Percentiles rank a stretch among this genome's conserved stretches.
Conservation (phyloP, 2,113 vertebrate genomes). For the Syngnathoides biaculeatus region DNA sequence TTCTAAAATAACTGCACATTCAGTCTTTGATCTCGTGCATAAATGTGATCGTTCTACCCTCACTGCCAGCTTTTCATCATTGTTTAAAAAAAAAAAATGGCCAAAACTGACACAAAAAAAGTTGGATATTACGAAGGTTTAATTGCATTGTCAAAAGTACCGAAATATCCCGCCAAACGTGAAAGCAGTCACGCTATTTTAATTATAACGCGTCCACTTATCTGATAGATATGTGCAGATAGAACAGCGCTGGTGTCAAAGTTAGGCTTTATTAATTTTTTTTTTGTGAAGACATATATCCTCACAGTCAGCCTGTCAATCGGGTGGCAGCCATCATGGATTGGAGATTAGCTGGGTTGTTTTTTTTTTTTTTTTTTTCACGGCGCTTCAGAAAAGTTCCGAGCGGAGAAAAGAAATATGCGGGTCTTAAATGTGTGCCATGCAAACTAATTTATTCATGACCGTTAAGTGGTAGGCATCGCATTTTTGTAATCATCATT, state of each 20-base stretch:
- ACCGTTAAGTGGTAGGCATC: slow-evolving; percentile 34
- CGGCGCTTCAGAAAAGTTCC: slow-evolving; percentile 28
- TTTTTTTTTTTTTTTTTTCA: slow-evolving; percentile 9
- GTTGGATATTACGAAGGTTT: slow-evolving; percentile 63
- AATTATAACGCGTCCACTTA: slow-evolving; percentile 76
- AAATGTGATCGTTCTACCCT: slow-evolving; percentile 42
- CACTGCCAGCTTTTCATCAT: slow-evolving; percentile 26
- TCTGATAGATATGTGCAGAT: slow-evolving; percentile 69
- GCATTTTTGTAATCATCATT: slow-evolving; percentile 17
- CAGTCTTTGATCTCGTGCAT: slow-evolving; percentile 29
- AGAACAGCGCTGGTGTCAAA: slow-evolving; percentile 69
- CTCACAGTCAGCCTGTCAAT: slow-evolving; percentile 70
- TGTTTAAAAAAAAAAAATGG: slow-evolving; percentile 4
- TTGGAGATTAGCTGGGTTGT: slow-evolving; percentile 58
- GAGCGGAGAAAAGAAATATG: slow-evolving; percentile 22
- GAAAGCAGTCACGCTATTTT: slow-evolving; percentile 71
- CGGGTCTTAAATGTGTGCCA: slow-evolving; percentile 8
- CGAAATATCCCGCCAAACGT: slow-evolving; percentile 38
- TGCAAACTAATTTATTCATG: slow-evolving; percentile 37
- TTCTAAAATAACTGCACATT: slow-evolving; percentile 19
- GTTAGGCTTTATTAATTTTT: slow-evolving; percentile 76
- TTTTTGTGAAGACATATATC: slow-evolving; percentile 52
- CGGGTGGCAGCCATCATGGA: slow-evolving; percentile 65
- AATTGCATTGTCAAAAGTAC: slow-evolving; percentile 71
- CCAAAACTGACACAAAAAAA: slow-evolving; percentile 45